A percentile compares a stretch with the other conserved stretches of the same genome.
phyloP scores from a whole-genome alignment of 2,888 invertebrate species.

The Meghimatium bilineatum region DNA sequence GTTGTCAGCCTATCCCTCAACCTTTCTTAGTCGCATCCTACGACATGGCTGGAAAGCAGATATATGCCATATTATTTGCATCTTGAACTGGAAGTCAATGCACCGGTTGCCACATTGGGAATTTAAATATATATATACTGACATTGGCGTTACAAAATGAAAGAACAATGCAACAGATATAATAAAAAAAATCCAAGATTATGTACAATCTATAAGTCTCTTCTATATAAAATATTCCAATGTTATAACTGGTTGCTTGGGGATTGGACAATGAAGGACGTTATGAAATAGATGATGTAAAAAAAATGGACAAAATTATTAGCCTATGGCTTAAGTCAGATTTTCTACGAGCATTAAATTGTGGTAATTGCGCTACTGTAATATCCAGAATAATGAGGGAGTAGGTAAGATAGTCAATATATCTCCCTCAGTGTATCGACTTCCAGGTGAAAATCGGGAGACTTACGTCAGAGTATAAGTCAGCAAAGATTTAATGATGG shows the following conservation, averaged over 20 bases:
- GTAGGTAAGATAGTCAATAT: not conserved
- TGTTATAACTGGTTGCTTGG: not conserved
- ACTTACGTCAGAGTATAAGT: not conserved
- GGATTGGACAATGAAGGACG: not conserved
- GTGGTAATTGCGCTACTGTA: not conserved
- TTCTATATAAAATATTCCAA: not conserved
- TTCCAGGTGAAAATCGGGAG: not conserved
- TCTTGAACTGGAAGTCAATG: no score
- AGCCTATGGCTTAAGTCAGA: not conserved
- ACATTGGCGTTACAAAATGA: no score
- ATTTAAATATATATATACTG: no score
- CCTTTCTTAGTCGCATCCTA: no score
- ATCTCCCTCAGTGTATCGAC: not conserved
- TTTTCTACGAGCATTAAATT: not conserved
- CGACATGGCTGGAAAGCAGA: no score
- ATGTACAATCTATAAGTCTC: not conserved
- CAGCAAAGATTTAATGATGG: not conserved
- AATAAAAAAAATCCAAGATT: not conserved
- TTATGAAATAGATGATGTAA: not conserved
- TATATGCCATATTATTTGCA: no score
- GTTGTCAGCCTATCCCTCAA: no score
- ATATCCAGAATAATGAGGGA: not conserved
- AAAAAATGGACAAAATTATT: not conserved
- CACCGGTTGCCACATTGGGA: no score
- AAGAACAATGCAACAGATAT: not conserved